Percentiles rank a stretch among this genome's conserved stretches.
These are phyloP conservation scores for Caenorhabditis panamensis DNA, from an alignment of 2,888 invertebrate genomes.

Conservation along the genomic window DNA sequence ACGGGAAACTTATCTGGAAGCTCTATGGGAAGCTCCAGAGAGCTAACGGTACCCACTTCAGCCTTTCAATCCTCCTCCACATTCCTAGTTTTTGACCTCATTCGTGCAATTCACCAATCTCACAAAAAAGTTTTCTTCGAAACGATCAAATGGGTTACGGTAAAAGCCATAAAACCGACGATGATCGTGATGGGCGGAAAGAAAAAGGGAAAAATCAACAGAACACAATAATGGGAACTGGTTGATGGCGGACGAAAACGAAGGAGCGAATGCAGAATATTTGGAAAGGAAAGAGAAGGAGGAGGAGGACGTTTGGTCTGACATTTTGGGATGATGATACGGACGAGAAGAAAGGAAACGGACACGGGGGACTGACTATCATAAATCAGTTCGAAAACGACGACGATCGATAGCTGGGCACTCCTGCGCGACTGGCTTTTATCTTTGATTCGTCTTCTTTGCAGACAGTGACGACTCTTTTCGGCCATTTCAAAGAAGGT, in stretches of 20 bases:
- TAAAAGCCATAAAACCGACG: slow-evolving; percentile 53
- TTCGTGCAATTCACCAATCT: slow-evolving; percentile 26
- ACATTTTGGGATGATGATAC: slow-evolving; percentile 38
- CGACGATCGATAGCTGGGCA: slow-evolving; percentile 25
- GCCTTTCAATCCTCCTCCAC: no score
- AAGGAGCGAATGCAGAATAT: slow-evolving; percentile 23
- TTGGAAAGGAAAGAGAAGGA: slow-evolving; percentile 5
- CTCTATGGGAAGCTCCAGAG: neutral
- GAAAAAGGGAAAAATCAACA: slow-evolving; percentile 58
- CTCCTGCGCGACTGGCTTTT: slow-evolving; percentile 39
- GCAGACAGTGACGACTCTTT: neutral
- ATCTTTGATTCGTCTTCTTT: slow-evolving; percentile 19
- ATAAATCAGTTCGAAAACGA: slow-evolving; percentile 49
- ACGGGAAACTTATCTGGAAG: no score
- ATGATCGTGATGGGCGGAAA: slow-evolving; percentile 36
- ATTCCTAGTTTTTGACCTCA: slow-evolving; percentile 42
- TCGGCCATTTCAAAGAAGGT: neutral
- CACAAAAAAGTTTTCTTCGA: slow-evolving; percentile 40
- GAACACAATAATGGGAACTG: slow-evolving; percentile 59
- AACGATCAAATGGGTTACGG: slow-evolving; percentile 54
- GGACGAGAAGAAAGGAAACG: slow-evolving; percentile 3
- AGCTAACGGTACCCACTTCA: no score
- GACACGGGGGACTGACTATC: slow-evolving; percentile 19
- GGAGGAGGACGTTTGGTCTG: slow-evolving; percentile 31
- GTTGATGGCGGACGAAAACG: slow-evolving; percentile 18